These are phyloP conservation scores for Zapus hudsonius DNA, from an alignment of 2,113 vertebrate species.

Conservation along the genomic window DNA sequence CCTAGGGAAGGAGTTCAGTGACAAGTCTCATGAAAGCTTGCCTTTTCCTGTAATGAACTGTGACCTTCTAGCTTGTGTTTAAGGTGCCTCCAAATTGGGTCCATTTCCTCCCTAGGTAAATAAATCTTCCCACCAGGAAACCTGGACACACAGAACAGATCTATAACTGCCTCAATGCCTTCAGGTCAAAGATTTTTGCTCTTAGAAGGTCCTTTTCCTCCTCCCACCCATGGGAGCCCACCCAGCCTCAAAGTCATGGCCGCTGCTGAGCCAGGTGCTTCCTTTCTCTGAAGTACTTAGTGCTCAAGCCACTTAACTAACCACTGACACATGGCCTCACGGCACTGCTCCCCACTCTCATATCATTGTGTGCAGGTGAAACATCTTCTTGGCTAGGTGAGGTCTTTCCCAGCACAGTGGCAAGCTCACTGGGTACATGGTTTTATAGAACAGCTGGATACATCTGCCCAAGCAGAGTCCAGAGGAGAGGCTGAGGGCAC, in stretches of 20 bases:
- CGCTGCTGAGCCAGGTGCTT: background rate
- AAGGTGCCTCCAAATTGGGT: background rate
- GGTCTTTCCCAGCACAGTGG: background rate
- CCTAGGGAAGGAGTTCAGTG: background rate
- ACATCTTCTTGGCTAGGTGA: background rate
- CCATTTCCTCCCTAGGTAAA: background rate
- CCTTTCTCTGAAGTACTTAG: background rate
- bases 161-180: fast-evolving
- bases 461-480: background rate
- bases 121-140: background rate
- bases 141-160: fast-evolving
- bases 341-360: background rate
- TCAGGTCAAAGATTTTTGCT: background rate
- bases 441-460: background rate
- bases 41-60: background rate
- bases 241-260: background rate
- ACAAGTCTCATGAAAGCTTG: background rate
- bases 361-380: background rate
- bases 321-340: background rate
- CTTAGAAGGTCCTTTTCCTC: background rate
- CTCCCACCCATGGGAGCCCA: background rate
- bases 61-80: background rate
- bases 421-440: background rate
- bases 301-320: background rate
- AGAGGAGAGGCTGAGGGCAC: background rate